These are phyloP conservation scores for Leuctra nigra DNA, from an alignment of 2,888 invertebrate species.

Conservation along the genomic window DNA sequence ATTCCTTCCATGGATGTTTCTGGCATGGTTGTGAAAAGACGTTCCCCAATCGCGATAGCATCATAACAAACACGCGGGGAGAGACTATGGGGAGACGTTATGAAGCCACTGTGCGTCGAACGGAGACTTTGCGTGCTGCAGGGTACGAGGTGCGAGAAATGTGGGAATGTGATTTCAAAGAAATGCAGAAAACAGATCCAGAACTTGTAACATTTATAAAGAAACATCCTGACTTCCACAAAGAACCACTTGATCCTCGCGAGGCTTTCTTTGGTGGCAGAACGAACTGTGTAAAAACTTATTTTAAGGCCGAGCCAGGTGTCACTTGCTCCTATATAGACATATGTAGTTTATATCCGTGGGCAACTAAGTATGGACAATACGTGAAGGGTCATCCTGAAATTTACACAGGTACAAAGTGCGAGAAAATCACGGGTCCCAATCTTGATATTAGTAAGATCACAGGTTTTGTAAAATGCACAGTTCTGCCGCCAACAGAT, in stretches of 20 bases:
- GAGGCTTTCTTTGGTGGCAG: constrained; percentile 33
- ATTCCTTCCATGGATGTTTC: constrained; percentile 19
- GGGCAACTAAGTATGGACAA: constrained; percentile 32
- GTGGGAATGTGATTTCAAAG: constrained; percentile 26
- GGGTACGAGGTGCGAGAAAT: constrained; percentile 20
- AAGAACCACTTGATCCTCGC: constrained; percentile 25
- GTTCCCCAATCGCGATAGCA: not conserved
- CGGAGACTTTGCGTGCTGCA: not conserved
- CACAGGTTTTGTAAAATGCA: constrained; percentile 32
- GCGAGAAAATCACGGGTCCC: not conserved
- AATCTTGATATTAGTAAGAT: constrained; percentile 16
- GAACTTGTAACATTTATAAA: not conserved
- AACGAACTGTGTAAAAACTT: constrained; percentile 28
- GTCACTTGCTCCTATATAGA: constrained; percentile 33
- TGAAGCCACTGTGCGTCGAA: not conserved
- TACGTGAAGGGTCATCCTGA: constrained; percentile 34
- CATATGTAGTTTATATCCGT: constrained; percentile 34
- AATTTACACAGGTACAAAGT: constrained; percentile 18
- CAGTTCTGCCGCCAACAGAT: constrained; percentile 31
- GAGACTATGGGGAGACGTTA: constrained; percentile 2
- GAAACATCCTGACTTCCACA: not conserved
- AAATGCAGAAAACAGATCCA: not conserved
- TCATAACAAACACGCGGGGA: not conserved
- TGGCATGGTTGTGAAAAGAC: constrained; percentile 15
- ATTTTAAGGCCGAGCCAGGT: constrained; percentile 29